Conservation (phyloP, 2,888 invertebrate genomes). For the Heliconius erato region DNA sequence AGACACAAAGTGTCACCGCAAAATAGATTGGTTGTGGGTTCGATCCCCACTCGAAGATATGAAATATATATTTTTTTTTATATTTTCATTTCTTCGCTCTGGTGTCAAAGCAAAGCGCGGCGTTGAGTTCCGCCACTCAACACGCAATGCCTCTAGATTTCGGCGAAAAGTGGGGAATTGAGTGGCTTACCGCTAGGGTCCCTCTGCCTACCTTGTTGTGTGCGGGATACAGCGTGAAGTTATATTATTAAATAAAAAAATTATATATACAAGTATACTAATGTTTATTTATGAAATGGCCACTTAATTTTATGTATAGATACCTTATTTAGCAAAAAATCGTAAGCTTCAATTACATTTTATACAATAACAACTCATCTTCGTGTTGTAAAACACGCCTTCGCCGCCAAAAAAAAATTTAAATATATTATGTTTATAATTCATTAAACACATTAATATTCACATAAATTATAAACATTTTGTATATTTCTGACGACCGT, state of each 20-base stretch:
- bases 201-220: too few species aligned
- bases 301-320: not conserved
- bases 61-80: too few species aligned
- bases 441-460: constrained; percentile 19
- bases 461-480: constrained; percentile 17
- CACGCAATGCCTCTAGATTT: too few species aligned
- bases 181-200: too few species aligned
- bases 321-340: constrained; percentile 34
- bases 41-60: too few species aligned
- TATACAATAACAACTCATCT: constrained; percentile 23
- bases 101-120: too few species aligned
- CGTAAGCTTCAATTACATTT: constrained; percentile 27
- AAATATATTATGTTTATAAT: constrained; percentile 6
- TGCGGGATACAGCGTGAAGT: too few species aligned
- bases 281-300: constrained; percentile 3
- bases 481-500: constrained; percentile 5
- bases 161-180: too few species aligned
- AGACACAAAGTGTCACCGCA: too few species aligned
- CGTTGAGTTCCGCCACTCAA: too few species aligned
- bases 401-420: constrained; percentile 5
- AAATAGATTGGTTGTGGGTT: too few species aligned
- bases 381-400: constrained; percentile 27
- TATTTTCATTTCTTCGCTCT: too few species aligned
- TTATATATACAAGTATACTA: not conserved
- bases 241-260: not conserved